These are phyloP conservation scores for Halcyon leucocephala DNA, from an alignment of 2,797 vertebrate species.

Conservation along the genomic window DNA sequence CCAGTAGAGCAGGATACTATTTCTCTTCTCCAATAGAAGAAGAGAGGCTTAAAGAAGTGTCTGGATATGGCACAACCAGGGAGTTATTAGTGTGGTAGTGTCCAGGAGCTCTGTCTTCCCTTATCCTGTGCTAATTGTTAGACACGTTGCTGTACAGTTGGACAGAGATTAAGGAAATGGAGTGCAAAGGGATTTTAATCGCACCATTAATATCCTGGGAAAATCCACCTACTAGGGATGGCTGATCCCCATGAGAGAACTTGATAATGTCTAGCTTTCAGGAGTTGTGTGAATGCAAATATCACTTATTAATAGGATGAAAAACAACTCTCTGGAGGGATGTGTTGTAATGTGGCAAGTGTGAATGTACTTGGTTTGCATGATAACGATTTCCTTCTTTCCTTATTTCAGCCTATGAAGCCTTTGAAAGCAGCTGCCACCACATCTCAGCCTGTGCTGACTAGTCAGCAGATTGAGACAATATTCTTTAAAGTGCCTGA, in stretches of 20 bases:
- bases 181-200: conserved; percentile 19
- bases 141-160: not conserved
- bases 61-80: not conserved
- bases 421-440: conserved; percentile 96
- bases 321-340: not conserved
- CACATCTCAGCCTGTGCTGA: conserved; percentile 95
- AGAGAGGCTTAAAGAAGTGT: not conserved
- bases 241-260: not conserved
- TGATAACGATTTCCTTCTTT: not conserved
- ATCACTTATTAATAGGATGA: not conserved
- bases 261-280: not conserved
- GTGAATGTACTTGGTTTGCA: not conserved
- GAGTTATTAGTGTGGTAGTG: not conserved
- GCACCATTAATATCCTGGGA: not conserved
- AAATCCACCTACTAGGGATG: not conserved
- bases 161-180: not conserved
- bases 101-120: not conserved
- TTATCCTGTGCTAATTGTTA: not conserved
- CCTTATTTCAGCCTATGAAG: conserved; percentile 91
- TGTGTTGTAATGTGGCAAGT: not conserved
- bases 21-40: not conserved
- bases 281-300: not conserved
- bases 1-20: not conserved
- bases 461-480: conserved; percentile 94
- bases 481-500: conserved; percentile 99